Percentiles rank a stretch among this genome's conserved stretches.
Conservation (phyloP, 2,888 invertebrate species). For the Celastrina argiolus region DNA sequence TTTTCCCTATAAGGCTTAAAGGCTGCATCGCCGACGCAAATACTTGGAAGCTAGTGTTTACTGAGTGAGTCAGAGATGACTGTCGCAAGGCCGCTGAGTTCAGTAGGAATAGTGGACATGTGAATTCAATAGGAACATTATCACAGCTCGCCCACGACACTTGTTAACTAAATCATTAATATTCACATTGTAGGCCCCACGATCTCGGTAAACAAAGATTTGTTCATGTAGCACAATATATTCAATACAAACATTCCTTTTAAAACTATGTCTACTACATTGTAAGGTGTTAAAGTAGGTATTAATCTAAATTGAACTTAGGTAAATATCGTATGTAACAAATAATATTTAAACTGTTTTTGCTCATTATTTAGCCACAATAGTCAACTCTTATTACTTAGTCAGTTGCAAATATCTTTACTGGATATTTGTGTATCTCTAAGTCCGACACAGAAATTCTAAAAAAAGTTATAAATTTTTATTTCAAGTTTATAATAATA, state of each 20-base stretch:
- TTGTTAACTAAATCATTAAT: constrained; percentile 30
- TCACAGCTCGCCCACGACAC: constrained; percentile 53
- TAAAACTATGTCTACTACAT: not conserved
- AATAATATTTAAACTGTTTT: too few relatives aligned
- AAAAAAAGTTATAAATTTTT: too few relatives aligned
- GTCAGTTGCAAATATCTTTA: too few relatives aligned
- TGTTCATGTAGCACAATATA: not conserved
- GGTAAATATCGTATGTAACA: too few relatives aligned
- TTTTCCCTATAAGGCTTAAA: constrained; percentile 52
- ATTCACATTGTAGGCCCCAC: constrained; percentile 26
- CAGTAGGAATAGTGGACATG: constrained; percentile 51
- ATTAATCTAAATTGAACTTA: too few relatives aligned
- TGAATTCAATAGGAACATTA: constrained; percentile 48
- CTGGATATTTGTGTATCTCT: too few relatives aligned
- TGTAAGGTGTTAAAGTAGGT: too few relatives aligned
- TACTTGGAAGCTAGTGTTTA: constrained; percentile 48
- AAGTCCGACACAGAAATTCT: too few relatives aligned
- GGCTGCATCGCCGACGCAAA: constrained; percentile 65
- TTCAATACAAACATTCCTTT: not conserved
- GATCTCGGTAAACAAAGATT: constrained; percentile 9
- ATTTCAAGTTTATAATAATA: too few relatives aligned
- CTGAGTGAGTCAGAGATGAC: constrained; percentile 66
- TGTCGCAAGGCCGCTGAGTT: constrained; percentile 69
- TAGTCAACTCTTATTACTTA: too few relatives aligned
- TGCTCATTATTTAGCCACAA: too few relatives aligned